Percentiles rank a stretch among this genome's conserved stretches.
phyloP scores from a whole-genome alignment of 1,140 invertebrate species.

The Agrilus planipennis region DNA sequence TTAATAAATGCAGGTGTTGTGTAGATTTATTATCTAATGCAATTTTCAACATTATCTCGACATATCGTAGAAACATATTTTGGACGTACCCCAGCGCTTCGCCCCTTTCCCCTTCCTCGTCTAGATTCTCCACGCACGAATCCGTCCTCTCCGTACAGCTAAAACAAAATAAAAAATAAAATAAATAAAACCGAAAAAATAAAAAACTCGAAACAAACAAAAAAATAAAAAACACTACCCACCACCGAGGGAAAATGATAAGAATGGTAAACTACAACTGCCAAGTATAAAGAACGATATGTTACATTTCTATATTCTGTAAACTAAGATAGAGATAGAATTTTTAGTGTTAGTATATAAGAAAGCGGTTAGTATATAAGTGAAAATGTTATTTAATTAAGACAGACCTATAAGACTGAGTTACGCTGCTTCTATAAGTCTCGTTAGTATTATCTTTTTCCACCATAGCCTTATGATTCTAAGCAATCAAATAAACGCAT shows the following conservation, averaged over 20 bases:
- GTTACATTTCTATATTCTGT: slow-evolving; percentile 4
- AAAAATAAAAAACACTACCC: not conserved
- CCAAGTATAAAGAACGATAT: not conserved
- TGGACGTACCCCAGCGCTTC: slow-evolving; percentile 33
- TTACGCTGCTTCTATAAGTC: too few relatives aligned
- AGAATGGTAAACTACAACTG: not conserved
- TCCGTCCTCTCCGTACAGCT: slow-evolving; percentile 32
- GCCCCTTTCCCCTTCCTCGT: slow-evolving; percentile 32
- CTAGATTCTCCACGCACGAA: slow-evolving; percentile 31
- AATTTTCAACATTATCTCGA: too few relatives aligned
- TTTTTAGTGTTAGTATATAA: too few relatives aligned
- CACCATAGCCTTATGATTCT: too few relatives aligned
- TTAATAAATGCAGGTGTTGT: slow-evolving; percentile 5
- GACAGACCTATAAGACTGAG: too few relatives aligned
- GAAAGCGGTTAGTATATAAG: too few relatives aligned
- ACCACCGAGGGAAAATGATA: not conserved
- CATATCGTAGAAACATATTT: too few relatives aligned
- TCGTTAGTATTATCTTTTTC: too few relatives aligned
- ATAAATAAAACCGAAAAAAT: slow-evolving; percentile 22
- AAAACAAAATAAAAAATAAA: slow-evolving; percentile 32
- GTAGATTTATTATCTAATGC: too few relatives aligned
- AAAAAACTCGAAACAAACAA: slow-evolving; percentile 4
- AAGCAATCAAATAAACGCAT: too few relatives aligned
- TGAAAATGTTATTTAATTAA: too few relatives aligned
- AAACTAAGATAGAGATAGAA: too few relatives aligned